These are phyloP conservation scores for Drosophila bocqueti DNA, from an alignment of 1,140 invertebrate species.

Conservation along the genomic window DNA sequence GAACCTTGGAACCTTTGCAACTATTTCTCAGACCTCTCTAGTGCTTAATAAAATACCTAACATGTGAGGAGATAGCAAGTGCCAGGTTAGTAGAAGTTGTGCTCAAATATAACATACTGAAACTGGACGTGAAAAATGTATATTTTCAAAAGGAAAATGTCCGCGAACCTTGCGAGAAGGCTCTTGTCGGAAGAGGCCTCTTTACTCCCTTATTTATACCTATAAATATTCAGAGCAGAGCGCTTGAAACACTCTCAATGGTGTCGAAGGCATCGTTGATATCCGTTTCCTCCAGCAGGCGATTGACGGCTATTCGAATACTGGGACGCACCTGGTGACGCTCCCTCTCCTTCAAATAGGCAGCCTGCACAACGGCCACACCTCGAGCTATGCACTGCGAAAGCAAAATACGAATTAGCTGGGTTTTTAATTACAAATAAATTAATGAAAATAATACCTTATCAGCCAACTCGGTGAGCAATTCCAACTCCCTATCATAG, in stretches of 20 bases:
- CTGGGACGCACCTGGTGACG: conserved; percentile 88
- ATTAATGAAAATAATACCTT: conserved; percentile 43
- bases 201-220: not conserved
- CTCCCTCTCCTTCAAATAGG: conserved; percentile 88
- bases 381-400: conserved; percentile 87
- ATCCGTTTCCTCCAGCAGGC: conserved; percentile 86
- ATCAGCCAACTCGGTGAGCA: conserved; percentile 87
- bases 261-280: conserved; percentile 82
- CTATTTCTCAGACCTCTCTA: not conserved
- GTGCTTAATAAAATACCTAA: conserved; percentile 3
- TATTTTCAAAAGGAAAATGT: conserved; percentile 2
- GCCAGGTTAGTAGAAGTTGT: conserved; percentile 7
- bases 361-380: conserved; percentile 88
- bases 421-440: not conserved
- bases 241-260: conserved; percentile 63
- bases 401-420: not conserved
- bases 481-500: conserved; percentile 85
- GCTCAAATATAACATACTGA: conserved; percentile 37
- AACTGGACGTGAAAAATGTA: conserved; percentile 10
- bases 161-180: not conserved
- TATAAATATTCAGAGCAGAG: conserved; percentile 21
- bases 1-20: conserved; percentile 11
- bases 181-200: not conserved
- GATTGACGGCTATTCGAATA: conserved; percentile 88
- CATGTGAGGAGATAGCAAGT: not conserved